Base-by-base conservation (phyloP, 2,797 vertebrate species). In the Macrochelys suwanniensis region DNA sequence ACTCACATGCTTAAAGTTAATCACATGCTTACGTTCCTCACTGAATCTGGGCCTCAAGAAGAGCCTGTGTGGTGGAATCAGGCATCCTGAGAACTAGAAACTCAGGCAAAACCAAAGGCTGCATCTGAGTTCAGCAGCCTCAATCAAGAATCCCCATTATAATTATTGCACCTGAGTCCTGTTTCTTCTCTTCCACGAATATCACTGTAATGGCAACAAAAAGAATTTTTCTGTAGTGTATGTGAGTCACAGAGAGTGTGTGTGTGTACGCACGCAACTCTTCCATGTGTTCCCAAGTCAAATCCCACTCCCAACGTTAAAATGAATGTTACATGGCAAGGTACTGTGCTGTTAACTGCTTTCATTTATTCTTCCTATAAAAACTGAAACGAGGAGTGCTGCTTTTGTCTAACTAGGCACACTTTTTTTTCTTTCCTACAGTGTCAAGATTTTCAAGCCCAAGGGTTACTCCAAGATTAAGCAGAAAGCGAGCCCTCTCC, bases 401-500 rank as follows among this genome's bases (percentile, higher is more conserved):
- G 81, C 12, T 90, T 79, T 90, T 91, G 54, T 88, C 77, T 96
- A 61, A 96, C 79, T 47, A 84, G 89, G 45, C 25, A 5, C 15
- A 33, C 49, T 53, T 42, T 82, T 79, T 16, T 96, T 33, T 93
- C 87, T 93, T 87, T 54, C 31, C 65, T 84, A 2, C 98, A 99
- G 99, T 99, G 91, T 99, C 99, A 0, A 98, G 99, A 28, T 99
- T 99, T 98, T 99, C 99, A 4, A 99, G 99, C 95, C 99, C 99
- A 0, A 98, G 99, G 11, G 98, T 99, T 96, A 99, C 99, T 1
- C 99, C 99, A 0, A 97, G 99, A 83, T 97, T 99, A 95, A 99
- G 98, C 98, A 98, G 99, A 95, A 99, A 99, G 97, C 95, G 99
- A 84, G 98, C 99, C 0, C 96, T 99, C 95, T 99, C 99, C 88